Base-by-base conservation (phyloP, 2,888 invertebrate species). In the Loripinus fragilis region DNA sequence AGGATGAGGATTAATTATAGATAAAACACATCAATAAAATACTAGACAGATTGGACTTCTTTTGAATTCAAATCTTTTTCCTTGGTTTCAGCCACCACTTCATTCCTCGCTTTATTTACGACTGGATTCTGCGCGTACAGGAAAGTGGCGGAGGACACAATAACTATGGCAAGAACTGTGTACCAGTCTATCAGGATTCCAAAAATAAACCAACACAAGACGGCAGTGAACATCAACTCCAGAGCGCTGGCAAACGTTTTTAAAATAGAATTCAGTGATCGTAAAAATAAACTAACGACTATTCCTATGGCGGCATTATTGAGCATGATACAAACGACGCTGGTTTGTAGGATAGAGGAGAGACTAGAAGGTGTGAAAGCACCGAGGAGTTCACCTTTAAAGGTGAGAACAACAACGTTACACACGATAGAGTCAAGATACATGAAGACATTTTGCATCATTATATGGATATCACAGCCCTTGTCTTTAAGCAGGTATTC, bases 201-300 rank as follows among this genome's bases (percentile, higher is more conserved):
- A 93, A 98, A 98, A 68, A 98, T 92, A 65, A 94, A 83, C 95
- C 97, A 97, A 89, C 97, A 97, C 0, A 98, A 95, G 20, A 98
- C 94, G 0, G 98, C 98, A 0, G 98, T 98, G 90, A 98, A 96
- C 72, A 98, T 95, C 42, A 98, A 94, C 92, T 98, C 98, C 88
- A 98, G 94, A 20, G 98, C 98, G 94, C 98, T 97, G 0, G 98
- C 98, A 94, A 98, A 98, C 0, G 98, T 98, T 94, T 99, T 98
- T 72, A 98, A 94, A 90, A 99, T 98, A 0, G 98, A 98, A 93
- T 98, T 98, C 89, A 98, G 95, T 89, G 96, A 97, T 93, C 97
- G 97, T 33, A 99, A 94, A 92, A 98, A 98, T 93, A 98, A 97
- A 93, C 97, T 97, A 0, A 98, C 98, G 0, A 97, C 97, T 88